Percentiles rank a stretch among this genome's conserved stretches.
Evolutionary conservation across 2,888 invertebrate genomes (phyloP).

Genomic region (Muschampia plurimacula): DNA sequence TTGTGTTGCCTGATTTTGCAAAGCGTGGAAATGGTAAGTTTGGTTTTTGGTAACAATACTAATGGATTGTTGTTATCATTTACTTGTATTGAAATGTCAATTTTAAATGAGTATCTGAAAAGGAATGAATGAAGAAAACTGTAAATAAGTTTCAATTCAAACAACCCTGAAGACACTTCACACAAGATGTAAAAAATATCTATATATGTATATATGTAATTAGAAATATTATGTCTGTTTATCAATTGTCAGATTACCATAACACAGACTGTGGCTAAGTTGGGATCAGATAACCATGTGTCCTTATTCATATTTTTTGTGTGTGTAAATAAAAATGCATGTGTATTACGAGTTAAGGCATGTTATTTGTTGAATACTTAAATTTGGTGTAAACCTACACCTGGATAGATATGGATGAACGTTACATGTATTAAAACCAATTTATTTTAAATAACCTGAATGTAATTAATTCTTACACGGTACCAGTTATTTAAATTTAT

Average conservation of each 20-base stretch:
- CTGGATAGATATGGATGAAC: not conserved
- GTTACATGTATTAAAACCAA: too few relatives aligned
- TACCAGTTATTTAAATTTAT: constrained; percentile 35
- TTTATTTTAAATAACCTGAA: constrained; percentile 2
- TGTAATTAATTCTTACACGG: constrained; percentile 38
- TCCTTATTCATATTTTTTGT: not conserved
- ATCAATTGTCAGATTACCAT: too few relatives aligned
- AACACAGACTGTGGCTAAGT: too few relatives aligned
- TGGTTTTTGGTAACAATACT: constrained; percentile 4
- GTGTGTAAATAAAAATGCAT: constrained; percentile 7
- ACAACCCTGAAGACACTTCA: too few relatives aligned
- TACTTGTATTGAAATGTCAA: not conserved
- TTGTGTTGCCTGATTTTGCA: not conserved
- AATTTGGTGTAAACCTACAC: not conserved
- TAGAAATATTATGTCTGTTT: too few relatives aligned
- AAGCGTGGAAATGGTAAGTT: not conserved
- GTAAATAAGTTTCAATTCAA: not conserved
- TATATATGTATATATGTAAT: too few relatives aligned
- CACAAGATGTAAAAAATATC: too few relatives aligned
- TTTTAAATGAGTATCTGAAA: not conserved
- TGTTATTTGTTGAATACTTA: not conserved
- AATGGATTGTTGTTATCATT: not conserved
- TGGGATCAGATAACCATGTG: too few relatives aligned
- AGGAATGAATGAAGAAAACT: not conserved
- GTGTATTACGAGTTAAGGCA: not conserved